Evolutionary conservation across 2,113 vertebrate genomes (phyloP).

Genomic region (Vicugna pacos): DNA sequence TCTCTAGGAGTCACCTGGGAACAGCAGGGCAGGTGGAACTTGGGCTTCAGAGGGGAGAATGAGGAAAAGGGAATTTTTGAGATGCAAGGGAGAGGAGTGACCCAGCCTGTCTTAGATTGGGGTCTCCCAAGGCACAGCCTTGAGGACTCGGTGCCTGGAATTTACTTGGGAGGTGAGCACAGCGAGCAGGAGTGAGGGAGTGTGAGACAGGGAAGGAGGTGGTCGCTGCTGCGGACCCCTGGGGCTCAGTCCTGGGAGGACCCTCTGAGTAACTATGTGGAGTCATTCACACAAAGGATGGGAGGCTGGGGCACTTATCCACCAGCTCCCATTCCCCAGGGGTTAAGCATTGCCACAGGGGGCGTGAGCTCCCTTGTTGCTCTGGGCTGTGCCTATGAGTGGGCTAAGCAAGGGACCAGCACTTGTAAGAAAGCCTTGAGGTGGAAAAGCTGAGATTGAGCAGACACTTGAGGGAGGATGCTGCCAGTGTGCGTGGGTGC

Average conservation of each 20-base stretch:
- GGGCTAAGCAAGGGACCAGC: not conserved
- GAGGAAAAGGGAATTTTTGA: not conserved
- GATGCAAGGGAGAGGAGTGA: too few species aligned
- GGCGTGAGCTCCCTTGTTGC: not conserved
- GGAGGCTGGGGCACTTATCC: not conserved
- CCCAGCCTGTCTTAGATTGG: not conserved
- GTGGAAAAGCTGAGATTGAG: not conserved
- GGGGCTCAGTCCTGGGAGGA: not conserved
- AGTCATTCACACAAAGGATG: not conserved
- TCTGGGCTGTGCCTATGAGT: not conserved
- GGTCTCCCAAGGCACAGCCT: not conserved
- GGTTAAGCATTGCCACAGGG: not conserved
- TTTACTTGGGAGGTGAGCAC: not conserved
- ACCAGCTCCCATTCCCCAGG: too few species aligned
- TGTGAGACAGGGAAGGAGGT: not conserved
- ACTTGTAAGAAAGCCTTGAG: not conserved
- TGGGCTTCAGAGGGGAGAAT: not conserved
- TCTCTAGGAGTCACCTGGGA: not conserved
- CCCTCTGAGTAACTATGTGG: not conserved
- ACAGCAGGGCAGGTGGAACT: not conserved
- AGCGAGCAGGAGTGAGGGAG: not conserved
- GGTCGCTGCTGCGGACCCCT: not conserved
- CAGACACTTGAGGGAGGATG: not conserved
- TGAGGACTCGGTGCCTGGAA: not conserved
- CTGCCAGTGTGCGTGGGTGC: accelerated